Evolutionary conservation across 2,113 vertebrate species (phyloP), one percentile per base, ranked within the genome.

Genomic region (Phainopepla nitens): DNA sequence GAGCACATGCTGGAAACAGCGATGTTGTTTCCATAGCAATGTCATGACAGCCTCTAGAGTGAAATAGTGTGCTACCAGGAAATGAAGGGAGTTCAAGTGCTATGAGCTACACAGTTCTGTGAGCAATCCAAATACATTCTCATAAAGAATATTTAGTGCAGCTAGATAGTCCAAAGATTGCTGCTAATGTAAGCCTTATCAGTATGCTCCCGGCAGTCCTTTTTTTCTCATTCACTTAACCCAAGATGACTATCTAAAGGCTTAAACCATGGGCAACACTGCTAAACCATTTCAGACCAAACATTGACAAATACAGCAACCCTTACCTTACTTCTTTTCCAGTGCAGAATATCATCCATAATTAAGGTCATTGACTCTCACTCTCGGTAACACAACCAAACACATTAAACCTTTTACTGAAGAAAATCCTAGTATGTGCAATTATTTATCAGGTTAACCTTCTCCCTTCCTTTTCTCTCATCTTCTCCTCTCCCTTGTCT

Each of bases 11-110:
- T 87, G 65, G 85, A 96, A 93, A 87, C n/a, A 3, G 92, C 36
- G 15, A 89, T 88, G 93, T 39, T 50, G 97, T 98, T 97, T 85
- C 95, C 96, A 97, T 94, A 96, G 97, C 82, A 93, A 98, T 97
- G 95, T 90, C 64, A 83, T 62, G 79, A 95, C 90, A 90, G 93
- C 82, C 69, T 56, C 78, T 7, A 8, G 92, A 82, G 64, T 45
- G 84, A 95, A 93, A 96, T 89, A 97, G 78, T 83, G 36, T n/a
- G 70, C 83, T 94, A 89, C 93, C 91, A 96, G 95, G 96, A 96
- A 96, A 97, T 87, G 91, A 95, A 95, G 94, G 93, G 82, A 91
- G 87, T 82, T 95, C 93, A 93, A 94, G 94, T 86, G 85, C 90
- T 91, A 57, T 62, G 66, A 94, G 87, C 85, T 82, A 79, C 78